Conservation (phyloP, 2,113 vertebrate genomes). For the Protobothrops mucrosquamatus region DNA sequence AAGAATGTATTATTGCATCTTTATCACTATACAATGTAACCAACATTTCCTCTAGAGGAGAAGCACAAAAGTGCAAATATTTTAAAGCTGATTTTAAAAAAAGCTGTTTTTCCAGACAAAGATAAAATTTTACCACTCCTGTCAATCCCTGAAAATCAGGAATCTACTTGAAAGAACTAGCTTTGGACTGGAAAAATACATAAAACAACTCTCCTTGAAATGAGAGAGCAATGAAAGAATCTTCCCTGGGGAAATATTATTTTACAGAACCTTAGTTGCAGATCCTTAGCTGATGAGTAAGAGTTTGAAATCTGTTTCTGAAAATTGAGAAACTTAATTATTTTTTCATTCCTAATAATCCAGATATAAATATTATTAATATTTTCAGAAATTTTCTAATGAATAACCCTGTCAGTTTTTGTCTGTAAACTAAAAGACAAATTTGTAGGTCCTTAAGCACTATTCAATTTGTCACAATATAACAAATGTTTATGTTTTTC, state of each 20-base stretch:
- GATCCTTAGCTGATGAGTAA: neutral
- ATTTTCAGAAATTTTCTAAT: neutral
- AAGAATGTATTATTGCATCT: neutral
- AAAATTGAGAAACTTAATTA: neutral
- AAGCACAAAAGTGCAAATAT: neutral
- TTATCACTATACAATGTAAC: neutral
- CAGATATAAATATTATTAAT: neutral
- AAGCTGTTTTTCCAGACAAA: neutral
- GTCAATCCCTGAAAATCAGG: neutral
- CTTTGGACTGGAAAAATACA: neutral
- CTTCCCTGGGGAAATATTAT: neutral
- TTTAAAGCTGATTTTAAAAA: neutral
- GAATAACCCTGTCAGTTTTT: neutral
- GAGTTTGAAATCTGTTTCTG: neutral
- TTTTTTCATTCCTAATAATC: neutral
- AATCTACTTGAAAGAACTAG: neutral
- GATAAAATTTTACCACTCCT: neutral
- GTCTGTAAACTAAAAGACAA: neutral
- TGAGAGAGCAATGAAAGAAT: constrained; percentile 5
- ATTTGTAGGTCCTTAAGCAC: neutral
- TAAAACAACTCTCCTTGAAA: constrained; percentile 7
- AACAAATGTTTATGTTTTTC: neutral
- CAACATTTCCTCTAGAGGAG: neutral
- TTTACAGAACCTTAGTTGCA: constrained; percentile 7
- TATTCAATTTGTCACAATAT: neutral